Base-by-base conservation (phyloP, 2,888 invertebrate species). In the Dynastes hyllus region DNA sequence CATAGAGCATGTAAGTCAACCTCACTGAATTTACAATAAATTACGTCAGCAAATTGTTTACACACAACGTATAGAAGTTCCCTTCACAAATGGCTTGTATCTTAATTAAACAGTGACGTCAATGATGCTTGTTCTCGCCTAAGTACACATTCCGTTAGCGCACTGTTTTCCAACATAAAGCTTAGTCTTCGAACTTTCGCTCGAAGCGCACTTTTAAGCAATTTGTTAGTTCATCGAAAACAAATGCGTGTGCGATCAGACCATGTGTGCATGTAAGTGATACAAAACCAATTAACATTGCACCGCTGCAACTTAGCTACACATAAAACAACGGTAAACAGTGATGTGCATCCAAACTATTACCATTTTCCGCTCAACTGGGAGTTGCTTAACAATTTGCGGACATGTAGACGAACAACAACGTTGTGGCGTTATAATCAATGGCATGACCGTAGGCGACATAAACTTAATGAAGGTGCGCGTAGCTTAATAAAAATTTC, bases 361-460 rank as follows among this genome's bases (percentile, higher is more conserved):
- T 84, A 80, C 84, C 78, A 83, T 85, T 86, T 85, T 85, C 85
- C 84, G 81, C 82, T 84, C 84, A 84, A 83, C 80, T 83, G 85
- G 83, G 84, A 84, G 82, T 83, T 83, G 83, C 85, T 85, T 85
- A 84, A 85, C 84, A 84, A 85, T 86, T 85, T 85, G 85, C 80
- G 84, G 83, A 80, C 78, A 81, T 81, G 82, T 83, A 82, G 81
- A 82, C 81, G 82, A 83, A 83, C 83, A 82, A 82, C 81, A 58
- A 27, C 55, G 16, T 84, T 83, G 82, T 83, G 82, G 80, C 79
- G 81, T 82, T 81, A 82, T 83, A 83, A 82, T 82, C 82, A 81
- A 81, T 83, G 82, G 79, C 83, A 82, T 81, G 84, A 81, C 83
- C 83, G 82, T 79, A 58, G 73, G 58, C 40, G 11, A 82, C 81